These are phyloP conservation scores for Hetaerina americana DNA, from an alignment of 1,140 invertebrate genomes.

Conservation along the genomic window DNA sequence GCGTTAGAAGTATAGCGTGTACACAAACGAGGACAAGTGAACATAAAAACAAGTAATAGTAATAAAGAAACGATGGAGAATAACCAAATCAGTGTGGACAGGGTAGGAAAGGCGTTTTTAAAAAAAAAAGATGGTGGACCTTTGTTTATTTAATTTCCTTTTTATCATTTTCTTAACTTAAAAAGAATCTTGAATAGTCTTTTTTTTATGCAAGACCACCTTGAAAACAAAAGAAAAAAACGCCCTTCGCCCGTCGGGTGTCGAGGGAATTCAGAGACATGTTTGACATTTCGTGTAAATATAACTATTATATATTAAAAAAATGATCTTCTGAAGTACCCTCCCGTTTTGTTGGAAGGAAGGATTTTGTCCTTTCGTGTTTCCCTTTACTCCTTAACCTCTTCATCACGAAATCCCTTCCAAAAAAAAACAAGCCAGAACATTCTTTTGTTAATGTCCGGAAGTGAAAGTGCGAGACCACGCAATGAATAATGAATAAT, in stretches of 20 bases:
- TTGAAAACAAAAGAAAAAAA: neutral
- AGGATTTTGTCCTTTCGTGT: too few species aligned
- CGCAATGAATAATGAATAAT: neutral
- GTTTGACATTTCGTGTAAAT: neutral
- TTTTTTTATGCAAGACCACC: neutral
- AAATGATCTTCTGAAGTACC: neutral
- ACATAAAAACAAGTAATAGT: neutral
- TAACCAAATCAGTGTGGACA: neutral
- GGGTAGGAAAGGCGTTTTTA: neutral
- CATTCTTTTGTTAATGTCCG: neutral
- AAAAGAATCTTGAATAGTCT: neutral
- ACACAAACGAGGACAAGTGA: too few species aligned
- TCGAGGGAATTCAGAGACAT: neutral
- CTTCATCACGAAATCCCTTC: too few species aligned
- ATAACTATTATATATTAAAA: slow-evolving; percentile 1
- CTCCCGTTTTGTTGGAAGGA: neutral
- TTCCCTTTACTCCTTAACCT: too few species aligned
- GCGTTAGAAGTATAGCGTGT: too few species aligned
- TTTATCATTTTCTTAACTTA: neutral
- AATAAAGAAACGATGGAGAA: neutral
- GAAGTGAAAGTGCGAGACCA: neutral
- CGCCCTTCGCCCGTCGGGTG: neutral
- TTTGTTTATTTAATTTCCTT: slow-evolving; percentile 1
- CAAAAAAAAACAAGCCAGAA: neutral
- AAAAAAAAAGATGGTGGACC: neutral